Evolutionary conservation across 2,888 invertebrate species (phyloP).

Genomic region (Rhaphigaster nebulosa): DNA sequence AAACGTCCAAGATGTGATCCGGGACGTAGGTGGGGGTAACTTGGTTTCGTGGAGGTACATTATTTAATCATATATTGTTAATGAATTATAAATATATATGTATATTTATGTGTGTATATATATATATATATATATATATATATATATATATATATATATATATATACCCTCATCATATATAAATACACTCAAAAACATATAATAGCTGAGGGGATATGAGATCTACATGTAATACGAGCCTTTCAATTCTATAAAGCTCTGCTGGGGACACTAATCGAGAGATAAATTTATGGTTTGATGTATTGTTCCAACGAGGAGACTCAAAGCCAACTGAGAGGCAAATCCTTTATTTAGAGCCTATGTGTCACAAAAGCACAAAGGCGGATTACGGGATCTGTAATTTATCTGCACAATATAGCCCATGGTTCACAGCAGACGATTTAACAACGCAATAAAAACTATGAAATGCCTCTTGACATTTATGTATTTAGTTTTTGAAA

Average conservation of each 20-base stretch:
- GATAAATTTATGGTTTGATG: slow-evolving; percentile 35
- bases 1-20: too few relatives aligned
- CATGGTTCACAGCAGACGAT: background rate
- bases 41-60: too few relatives aligned
- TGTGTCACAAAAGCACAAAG: slow-evolving; percentile 33
- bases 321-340: slow-evolving; percentile 4
- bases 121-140: too few relatives aligned
- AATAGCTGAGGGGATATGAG: background rate
- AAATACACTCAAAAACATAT: background rate
- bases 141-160: too few relatives aligned
- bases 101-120: too few relatives aligned
- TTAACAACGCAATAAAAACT: slow-evolving; percentile 22
- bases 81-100: too few relatives aligned
- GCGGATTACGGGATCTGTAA: slow-evolving; percentile 29
- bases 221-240: background rate
- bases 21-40: too few relatives aligned
- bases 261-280: slow-evolving; percentile 19
- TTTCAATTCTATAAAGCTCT: slow-evolving; percentile 28
- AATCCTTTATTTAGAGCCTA: slow-evolving; percentile 31
- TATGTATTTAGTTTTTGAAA: background rate
- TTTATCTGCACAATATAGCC: background rate
- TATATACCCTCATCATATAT: too few relatives aligned
- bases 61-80: too few relatives aligned
- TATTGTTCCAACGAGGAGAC: slow-evolving; percentile 15
- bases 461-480: background rate